Evolutionary conservation across 1,140 invertebrate genomes (phyloP), one percentile per base, ranked within the genome.

Genomic region (Drosophila pandora): DNA sequence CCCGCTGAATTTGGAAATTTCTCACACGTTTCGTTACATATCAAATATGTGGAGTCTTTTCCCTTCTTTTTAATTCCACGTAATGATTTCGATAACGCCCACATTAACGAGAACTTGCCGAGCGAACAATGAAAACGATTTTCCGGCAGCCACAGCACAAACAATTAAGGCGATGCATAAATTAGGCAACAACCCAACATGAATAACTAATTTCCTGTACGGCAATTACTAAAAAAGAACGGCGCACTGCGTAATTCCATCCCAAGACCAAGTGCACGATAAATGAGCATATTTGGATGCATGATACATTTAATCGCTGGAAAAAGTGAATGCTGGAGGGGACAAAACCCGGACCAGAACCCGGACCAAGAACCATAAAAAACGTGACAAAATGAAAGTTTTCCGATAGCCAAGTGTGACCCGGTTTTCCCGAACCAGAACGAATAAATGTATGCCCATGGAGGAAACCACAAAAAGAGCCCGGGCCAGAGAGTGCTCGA

Each of bases 171-270:
- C 60, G 75, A 62, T 39, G 82, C 82, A 88, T 88, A 88, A 79
- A 87, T 87, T 87, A 87, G 59, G 65, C 74, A 37, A 50, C 76
- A 67, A 59, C 72, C 59, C 82, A 76, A 62, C 52, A 61, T 88
- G 82, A 87, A 87, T 87, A 79, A 82, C 83, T 87, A 87, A 87
- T 87, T 87, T 87, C 78, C 82, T 87, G 83, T 57, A 61, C 39
- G 71, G 71, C 80, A 87, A 87, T 88, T 88, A 88, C 82, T 72
- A 87, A 79, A 74, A 82, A 76, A 69, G 13, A 68, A 32, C 13
- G 34, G 34, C 28, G 47, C 21, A 49, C 61, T 61, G 39, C 55
- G 30, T 37, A 78, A 55, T 71, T 74, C 68, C 48, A 64, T 61
- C 41, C 49, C 61, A 60, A 85, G 73, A 68, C 57, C 76, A 76